Percentiles rank a stretch among this genome's conserved stretches.
Conservation (phyloP, 2,888 invertebrate species). For the Opisthograptis luteolata region DNA sequence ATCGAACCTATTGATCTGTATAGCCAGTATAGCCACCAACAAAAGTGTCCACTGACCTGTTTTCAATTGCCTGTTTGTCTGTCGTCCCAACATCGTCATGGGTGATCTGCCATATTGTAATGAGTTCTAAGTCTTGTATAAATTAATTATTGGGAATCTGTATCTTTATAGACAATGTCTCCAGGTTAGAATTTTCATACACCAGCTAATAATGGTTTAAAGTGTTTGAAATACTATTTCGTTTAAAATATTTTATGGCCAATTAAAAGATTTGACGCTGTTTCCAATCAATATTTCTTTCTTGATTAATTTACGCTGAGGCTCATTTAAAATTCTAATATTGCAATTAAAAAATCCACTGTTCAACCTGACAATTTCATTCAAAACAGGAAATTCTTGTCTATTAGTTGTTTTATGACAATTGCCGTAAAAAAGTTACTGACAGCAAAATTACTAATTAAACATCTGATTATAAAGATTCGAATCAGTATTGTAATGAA, state of each 20-base stretch:
- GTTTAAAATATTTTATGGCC: neutral
- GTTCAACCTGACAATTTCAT: constrained; percentile 27
- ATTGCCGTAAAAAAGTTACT: constrained; percentile 36
- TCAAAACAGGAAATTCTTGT: constrained; percentile 29
- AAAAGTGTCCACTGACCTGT: too few species aligned
- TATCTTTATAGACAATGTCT: too few species aligned
- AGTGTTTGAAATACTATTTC: too few species aligned
- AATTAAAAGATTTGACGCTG: constrained; percentile 10
- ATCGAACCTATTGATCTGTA: too few species aligned
- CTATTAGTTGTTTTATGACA: constrained; percentile 33
- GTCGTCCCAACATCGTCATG: too few species aligned
- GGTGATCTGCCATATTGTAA: too few species aligned
- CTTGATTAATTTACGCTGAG: constrained; percentile 33
- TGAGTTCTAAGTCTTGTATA: too few species aligned
- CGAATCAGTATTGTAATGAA: constrained; percentile 31
- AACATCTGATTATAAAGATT: constrained; percentile 21
- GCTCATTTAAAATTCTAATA: constrained; percentile 37
- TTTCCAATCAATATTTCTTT: constrained; percentile 9
- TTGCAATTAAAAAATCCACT: constrained; percentile 30
- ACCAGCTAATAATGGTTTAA: too few species aligned
- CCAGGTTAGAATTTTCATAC: too few species aligned
- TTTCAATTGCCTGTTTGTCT: too few species aligned
- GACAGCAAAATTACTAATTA: constrained; percentile 31
- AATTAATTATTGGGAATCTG: too few species aligned
- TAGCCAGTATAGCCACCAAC: too few species aligned